A percentile compares a stretch with the other conserved stretches of the same genome.
Conservation (phyloP, 2,797 vertebrate genomes). For the Synanceia verrucosa region DNA sequence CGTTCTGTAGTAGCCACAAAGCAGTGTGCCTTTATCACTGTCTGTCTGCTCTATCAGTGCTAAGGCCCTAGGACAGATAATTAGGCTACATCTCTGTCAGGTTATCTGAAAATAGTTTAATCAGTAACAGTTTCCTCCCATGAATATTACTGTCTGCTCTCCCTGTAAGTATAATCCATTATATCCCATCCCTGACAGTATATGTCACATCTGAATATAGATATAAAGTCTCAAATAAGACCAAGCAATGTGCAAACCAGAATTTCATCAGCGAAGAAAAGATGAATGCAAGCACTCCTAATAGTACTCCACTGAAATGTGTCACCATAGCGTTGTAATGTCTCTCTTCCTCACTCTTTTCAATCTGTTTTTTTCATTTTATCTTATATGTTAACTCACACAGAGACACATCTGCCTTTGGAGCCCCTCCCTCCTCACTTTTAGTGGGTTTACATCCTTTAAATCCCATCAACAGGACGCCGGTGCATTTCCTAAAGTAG, state of each 20-base stretch:
- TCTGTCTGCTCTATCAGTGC: not conserved
- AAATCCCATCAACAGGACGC: conserved; percentile 67
- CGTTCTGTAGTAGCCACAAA: not conserved
- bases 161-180: not conserved
- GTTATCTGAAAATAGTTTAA: conserved; percentile 7
- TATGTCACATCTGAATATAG: not conserved
- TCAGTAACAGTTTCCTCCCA: not conserved
- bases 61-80: not conserved
- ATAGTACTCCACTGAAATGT: not conserved
- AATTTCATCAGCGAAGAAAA: not conserved
- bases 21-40: not conserved
- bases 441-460: conserved; percentile 27
- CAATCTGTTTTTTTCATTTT: too few relatives aligned
- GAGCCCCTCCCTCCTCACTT: conserved; percentile 29
- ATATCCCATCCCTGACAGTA: not conserved
- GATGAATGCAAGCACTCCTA: not conserved
- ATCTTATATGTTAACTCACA: conserved; percentile 1
- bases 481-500: conserved; percentile 55
- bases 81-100: not conserved
- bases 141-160: not conserved
- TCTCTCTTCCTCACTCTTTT: not conserved
- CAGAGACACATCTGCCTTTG: conserved; percentile 18
- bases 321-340: not conserved
- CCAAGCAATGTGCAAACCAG: not conserved
- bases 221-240: not conserved